Evolutionary conservation across 2,113 vertebrate genomes (phyloP).

Genomic region (Sceloporus tristichus): DNA sequence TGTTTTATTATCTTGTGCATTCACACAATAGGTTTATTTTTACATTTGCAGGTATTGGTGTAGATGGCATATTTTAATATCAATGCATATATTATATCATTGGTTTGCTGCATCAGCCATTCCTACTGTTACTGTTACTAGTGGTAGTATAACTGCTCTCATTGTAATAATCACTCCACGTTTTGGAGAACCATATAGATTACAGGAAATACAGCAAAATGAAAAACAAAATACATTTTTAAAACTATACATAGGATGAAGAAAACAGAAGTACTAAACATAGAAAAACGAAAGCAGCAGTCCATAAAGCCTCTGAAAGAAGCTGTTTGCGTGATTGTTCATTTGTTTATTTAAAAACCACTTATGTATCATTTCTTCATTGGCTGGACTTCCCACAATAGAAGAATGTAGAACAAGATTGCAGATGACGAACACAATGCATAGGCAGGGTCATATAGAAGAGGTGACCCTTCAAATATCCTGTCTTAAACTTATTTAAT

Average conservation of each 20-base stretch:
- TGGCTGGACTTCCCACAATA: not conserved
- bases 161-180: not conserved
- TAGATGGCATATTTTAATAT: slow-evolving; percentile 1
- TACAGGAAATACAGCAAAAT: not conserved
- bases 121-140: not conserved
- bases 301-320: not conserved
- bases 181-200: not conserved
- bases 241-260: not conserved
- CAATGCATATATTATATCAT: not conserved
- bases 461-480: not conserved
- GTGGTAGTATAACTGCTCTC: not conserved
- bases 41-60: not conserved
- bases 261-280: not conserved
- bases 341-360: not conserved
- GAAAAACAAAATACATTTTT: not conserved
- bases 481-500: not conserved
- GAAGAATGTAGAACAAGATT: no score
- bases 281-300: not conserved
- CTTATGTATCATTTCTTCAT: not conserved
- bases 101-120: not conserved
- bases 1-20: not conserved
- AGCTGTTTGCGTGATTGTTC: not conserved
- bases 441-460: not conserved
- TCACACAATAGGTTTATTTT: not conserved
- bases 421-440: not conserved